Percentiles rank a stretch among this genome's conserved stretches.
Evolutionary conservation across 92 coral and sea anemone species (phyloP).

Genomic region (Umimayanthus chanpuru): DNA sequence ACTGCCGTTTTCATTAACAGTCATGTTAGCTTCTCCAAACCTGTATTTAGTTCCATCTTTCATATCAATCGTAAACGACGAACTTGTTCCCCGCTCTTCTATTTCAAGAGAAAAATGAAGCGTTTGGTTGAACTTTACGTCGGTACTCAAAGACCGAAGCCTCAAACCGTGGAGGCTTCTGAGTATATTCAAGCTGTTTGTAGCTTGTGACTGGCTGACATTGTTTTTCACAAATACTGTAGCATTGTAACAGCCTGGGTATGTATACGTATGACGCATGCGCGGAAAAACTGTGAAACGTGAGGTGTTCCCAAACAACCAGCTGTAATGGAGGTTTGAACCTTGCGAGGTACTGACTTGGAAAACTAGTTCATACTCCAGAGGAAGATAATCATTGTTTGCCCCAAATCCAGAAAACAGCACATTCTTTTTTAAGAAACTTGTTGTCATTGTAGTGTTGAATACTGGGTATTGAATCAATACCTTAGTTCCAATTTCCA

Average conservation of each 20-base stretch:
- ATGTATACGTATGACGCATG: not conserved
- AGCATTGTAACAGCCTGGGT: not conserved
- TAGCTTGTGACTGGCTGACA: slow-evolving; percentile 16
- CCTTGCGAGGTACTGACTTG: not conserved
- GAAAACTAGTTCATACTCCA: not conserved
- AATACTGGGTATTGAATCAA: not conserved
- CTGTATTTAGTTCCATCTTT: slow-evolving; percentile 13
- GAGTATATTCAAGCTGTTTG: not conserved
- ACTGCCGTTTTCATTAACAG: not conserved
- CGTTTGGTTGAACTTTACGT: not conserved
- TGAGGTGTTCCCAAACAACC: not conserved
- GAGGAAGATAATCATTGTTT: not conserved
- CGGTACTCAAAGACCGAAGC: not conserved
- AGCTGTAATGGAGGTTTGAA: not conserved
- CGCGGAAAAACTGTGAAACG: not conserved
- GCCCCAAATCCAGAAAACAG: not conserved
- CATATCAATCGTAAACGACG: slow-evolving; percentile 10
- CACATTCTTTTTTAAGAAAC: not conserved
- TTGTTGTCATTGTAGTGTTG: not conserved
- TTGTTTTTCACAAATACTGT: slow-evolving; percentile 7
- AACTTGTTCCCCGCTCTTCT: not conserved
- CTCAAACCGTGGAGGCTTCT: not conserved
- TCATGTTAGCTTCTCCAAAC: not conserved
- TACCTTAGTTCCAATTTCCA: not conserved
- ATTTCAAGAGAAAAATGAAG: not conserved